Evolutionary conservation across 1,140 invertebrate genomes (phyloP), one percentile per base, ranked within the genome.

Genomic region (Polypedilum vanderplanki): DNA sequence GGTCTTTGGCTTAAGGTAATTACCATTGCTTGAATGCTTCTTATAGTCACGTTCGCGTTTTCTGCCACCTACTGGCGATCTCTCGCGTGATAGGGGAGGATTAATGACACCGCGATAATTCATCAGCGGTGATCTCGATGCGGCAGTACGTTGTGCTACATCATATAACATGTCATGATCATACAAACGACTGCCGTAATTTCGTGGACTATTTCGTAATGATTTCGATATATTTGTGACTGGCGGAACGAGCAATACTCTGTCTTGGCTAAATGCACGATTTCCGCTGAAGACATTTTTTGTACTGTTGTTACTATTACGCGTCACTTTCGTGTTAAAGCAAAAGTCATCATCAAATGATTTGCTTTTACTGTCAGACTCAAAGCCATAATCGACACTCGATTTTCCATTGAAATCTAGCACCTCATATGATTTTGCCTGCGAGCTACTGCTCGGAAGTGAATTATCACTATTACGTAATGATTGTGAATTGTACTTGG

Each of bases 341-440:
- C 81, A 77, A 41, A 80, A 82, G 41, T 81, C 81, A 5, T 83
- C 81, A 74, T 83, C 81, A n/a, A 83, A 82, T 15, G 81, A 83
- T 40, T 79, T 80, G 20, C 79, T 79, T 74, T 81, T 70, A 22
- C 65, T 81, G 40, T 83, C 80, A 41, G 75, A 80, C 78, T 18
- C 82, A 80, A n/a, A 80, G 67, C 4, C 79, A 79, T 46, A 79
- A 64, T 33, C 67, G 64, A 17, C 75, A 73, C 40, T 79, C 80
- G 77, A 79, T 80, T 76, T 78, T 80, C 24, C 77, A 78, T 64
- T 80, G 77, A 0, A 77, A 75, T 0, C 76, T 76, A 22, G 78
- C 76, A 17, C 77, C 77, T 20, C 78, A 77, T 3, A 75, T 8
- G 74, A 17, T 3, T 76, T 24, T 17, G 75, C 73, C 17, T 70